phyloP scores from a whole-genome alignment of 2,888 invertebrate genomes.

The Hirtodrosophila alboralis region DNA sequence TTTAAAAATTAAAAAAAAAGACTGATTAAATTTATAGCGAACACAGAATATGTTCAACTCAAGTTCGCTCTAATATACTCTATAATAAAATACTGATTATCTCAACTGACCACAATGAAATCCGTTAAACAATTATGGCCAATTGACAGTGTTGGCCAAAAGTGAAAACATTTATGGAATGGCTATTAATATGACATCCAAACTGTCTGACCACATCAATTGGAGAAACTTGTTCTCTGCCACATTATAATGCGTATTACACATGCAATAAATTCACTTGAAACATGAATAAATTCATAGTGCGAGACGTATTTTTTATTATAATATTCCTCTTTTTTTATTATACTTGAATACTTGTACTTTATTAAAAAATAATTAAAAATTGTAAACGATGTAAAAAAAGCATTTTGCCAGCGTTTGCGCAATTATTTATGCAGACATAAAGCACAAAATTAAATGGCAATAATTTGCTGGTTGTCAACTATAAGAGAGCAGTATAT shows the following conservation, averaged over 20 bases:
- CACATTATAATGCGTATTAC: slow-evolving; percentile 58
- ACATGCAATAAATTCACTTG: slow-evolving; percentile 69
- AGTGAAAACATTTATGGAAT: slow-evolving; percentile 49
- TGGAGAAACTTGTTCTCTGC: slow-evolving; percentile 25
- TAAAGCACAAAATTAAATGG: slow-evolving; percentile 76
- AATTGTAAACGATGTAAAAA: slow-evolving; percentile 64
- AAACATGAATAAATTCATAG: slow-evolving; percentile 62
- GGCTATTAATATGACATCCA: no score
- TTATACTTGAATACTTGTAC: slow-evolving; percentile 43
- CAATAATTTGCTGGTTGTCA: slow-evolving; percentile 73
- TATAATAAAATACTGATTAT: no score
- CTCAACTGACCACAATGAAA: no score
- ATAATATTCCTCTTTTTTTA: neutral
- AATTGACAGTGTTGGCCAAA: slow-evolving; percentile 15
- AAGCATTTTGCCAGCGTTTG: slow-evolving; percentile 69
- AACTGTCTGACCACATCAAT: slow-evolving; percentile 27
- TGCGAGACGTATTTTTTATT: slow-evolving; percentile 23
- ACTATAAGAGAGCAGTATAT: slow-evolving; percentile 73
- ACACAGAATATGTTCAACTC: no score
- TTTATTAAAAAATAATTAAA: slow-evolving; percentile 78
- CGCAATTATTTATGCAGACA: slow-evolving; percentile 74
- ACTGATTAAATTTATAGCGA: no score
- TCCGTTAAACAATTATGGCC: no score
- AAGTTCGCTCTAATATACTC: no score
- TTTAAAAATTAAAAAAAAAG: no score